Evolutionary conservation across 2,113 vertebrate genomes (phyloP).

Genomic region (Stigmatopora nigra): DNA sequence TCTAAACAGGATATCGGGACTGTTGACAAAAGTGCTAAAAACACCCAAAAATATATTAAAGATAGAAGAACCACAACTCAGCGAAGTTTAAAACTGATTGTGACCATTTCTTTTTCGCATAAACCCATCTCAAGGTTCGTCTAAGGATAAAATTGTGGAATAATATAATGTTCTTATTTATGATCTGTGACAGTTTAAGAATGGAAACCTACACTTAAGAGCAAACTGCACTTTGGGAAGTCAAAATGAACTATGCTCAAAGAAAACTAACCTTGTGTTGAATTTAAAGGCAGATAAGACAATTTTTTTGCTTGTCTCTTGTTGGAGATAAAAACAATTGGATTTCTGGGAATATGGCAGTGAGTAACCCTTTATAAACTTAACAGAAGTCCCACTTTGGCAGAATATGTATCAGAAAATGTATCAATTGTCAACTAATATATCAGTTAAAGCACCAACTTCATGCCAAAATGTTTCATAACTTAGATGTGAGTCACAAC

Average conservation of each 20-base stretch:
- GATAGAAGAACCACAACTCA: constrained; percentile 11
- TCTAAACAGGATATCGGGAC: constrained; percentile 14
- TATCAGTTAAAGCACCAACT: constrained; percentile 18
- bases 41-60: neutral
- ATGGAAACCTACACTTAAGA: neutral
- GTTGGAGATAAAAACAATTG: neutral
- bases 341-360: constrained; percentile 15
- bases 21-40: constrained; percentile 14
- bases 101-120: too few species aligned
- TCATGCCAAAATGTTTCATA: neutral
- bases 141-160: neutral
- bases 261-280: neutral
- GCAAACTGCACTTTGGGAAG: neutral
- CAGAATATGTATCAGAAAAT: constrained; percentile 1
- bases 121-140: neutral
- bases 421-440: constrained; percentile 45
- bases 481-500: neutral
- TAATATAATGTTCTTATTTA: neutral
- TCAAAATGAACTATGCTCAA: neutral
- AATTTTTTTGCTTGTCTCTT: neutral
- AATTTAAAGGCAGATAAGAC: neutral
- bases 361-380: constrained; percentile 10
- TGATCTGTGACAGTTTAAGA: neutral
- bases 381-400: constrained; percentile 23
- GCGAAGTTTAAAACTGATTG: neutral